Evolutionary conservation across 2,888 invertebrate species (phyloP), one percentile per base, ranked within the genome.

Genomic region (Globia sparganii): DNA sequence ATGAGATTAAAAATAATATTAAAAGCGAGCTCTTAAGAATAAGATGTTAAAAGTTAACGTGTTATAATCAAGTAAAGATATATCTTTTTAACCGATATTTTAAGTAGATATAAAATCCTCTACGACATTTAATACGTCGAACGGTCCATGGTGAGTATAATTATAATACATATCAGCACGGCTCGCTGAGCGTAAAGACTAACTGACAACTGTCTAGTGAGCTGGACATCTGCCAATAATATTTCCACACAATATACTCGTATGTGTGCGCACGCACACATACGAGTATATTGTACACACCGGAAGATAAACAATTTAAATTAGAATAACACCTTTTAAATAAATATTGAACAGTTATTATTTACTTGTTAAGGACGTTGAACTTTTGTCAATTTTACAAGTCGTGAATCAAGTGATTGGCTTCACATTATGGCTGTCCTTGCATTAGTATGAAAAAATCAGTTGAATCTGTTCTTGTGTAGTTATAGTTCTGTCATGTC

Each of bases 201-300:
- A 83, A 87, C 87, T 85, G 88, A 89, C 90, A 90, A 90, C 88
- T 91, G 90, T 89, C 88, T 83, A 83, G 82, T 75, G 78, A 79
- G 77, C 85, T 91, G 92, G 92, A 88, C 62, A 46, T 25, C 67
- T 80, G 92, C 92, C 92, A 92, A 90, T 87, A 86, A 90, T 89
- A 87, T 89, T 87, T 90, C 85, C 88, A 87, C 90, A 87, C 88
- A 88, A 87, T 88, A 88, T 88, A 89, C 70, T 73, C 80, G 49
- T 71, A 71, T 66, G 78, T 81, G 77, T 85, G 84, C 72, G 75
- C n/a, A n/a, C n/a, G n/a, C n/a, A n/a, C n/a, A n/a, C n/a, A n/a
- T n/a, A n/a, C n/a, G n/a, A n/a, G n/a, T n/a, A n/a, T n/a, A n/a
- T n/a, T n/a, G n/a, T 65, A 73, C 72, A 82, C 78, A 76, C 72